phyloP scores from a whole-genome alignment of 2,888 invertebrate species.

The Brenthis daphne region DNA sequence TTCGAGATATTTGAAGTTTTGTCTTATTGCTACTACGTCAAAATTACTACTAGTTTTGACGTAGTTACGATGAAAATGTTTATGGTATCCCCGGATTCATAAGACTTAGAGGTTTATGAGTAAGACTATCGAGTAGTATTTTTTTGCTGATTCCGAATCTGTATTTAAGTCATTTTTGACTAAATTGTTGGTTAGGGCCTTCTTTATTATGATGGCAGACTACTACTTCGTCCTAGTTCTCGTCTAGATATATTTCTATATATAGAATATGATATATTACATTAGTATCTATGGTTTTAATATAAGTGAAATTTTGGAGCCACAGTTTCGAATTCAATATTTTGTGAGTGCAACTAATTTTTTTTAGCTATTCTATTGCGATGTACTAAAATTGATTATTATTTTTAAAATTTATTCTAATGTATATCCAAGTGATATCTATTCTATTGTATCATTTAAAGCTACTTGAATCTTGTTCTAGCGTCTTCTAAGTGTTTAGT shows the following conservation, averaged over 20 bases:
- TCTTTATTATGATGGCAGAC: too few relatives aligned
- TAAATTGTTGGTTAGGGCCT: too few relatives aligned
- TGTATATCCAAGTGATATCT: conserved; percentile 13
- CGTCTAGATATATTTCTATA: not conserved
- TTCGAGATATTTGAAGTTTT: too few relatives aligned
- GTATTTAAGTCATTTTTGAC: too few relatives aligned
- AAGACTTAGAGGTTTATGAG: too few relatives aligned
- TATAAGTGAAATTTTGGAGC: conserved; percentile 14
- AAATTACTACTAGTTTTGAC: too few relatives aligned
- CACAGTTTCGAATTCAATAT: conserved; percentile 34
- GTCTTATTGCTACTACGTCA: too few relatives aligned
- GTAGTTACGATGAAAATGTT: too few relatives aligned
- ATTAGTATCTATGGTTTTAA: conserved; percentile 7
- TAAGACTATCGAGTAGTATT: too few relatives aligned
- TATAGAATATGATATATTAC: not conserved
- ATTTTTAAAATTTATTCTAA: conserved; percentile 3
- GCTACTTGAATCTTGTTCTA: conserved; percentile 6
- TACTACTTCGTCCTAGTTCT: not conserved
- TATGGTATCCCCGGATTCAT: too few relatives aligned
- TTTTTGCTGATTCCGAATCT: too few relatives aligned
- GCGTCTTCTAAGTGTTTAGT: conserved; percentile 7
- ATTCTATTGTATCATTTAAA: conserved; percentile 4
- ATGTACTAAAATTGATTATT: conserved; percentile 2
- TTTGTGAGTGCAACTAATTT: conserved; percentile 38
- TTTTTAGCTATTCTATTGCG: conserved; percentile 34